These are phyloP conservation scores for Notamacropus eugenii DNA, from an alignment of 2,797 vertebrate species.

Conservation along the genomic window DNA sequence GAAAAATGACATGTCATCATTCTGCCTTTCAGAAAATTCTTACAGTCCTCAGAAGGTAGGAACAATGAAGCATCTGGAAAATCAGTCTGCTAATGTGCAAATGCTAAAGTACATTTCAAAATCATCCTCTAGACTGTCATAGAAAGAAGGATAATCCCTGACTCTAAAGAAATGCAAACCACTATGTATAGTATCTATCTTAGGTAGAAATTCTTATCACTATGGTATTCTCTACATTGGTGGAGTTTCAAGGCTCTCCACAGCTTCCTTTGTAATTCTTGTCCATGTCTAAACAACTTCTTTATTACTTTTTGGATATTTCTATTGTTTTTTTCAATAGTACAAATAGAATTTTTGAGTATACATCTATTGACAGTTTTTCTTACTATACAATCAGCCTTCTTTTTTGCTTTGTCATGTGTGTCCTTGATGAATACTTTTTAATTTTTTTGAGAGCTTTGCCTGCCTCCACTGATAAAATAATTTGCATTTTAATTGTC, in stretches of 20 bases:
- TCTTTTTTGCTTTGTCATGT: background rate
- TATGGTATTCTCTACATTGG: background rate
- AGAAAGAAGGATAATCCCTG: background rate
- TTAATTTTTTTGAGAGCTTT: background rate
- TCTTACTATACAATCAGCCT: too few relatives aligned
- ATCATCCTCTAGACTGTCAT: background rate
- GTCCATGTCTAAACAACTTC: background rate
- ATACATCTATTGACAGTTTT: background rate
- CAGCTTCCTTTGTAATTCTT: background rate
- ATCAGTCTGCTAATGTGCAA: background rate
- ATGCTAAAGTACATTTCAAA: background rate
- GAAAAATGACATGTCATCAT: background rate
- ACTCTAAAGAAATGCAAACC: background rate
- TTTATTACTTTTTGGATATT: background rate
- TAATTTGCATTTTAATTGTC: background rate
- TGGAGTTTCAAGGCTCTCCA: background rate
- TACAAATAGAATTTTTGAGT: background rate
- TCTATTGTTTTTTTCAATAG: background rate
- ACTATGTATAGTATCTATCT: background rate
- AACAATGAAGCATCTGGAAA: background rate
- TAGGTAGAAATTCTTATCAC: background rate
- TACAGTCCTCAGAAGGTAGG: background rate
- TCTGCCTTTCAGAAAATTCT: background rate
- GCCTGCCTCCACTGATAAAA: background rate
- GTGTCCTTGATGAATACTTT: too few relatives aligned